Percentiles rank a stretch among this genome's conserved stretches.
Evolutionary conservation across 1,140 invertebrate genomes (phyloP).

Genomic region (Drosophila baimaii): DNA sequence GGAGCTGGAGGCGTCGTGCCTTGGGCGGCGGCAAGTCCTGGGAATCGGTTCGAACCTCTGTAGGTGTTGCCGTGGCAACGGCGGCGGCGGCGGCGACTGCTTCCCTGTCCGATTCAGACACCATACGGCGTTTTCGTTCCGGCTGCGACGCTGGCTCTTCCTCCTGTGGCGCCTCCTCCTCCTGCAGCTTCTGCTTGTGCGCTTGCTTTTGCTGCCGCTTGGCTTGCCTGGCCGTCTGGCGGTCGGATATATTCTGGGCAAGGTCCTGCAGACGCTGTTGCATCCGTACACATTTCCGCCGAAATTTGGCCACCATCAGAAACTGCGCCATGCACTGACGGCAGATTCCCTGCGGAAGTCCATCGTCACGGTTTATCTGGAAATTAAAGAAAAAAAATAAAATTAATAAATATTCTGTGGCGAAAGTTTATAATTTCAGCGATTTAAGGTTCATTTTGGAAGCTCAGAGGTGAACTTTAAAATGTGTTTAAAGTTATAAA

Average conservation of each 20-base stretch:
- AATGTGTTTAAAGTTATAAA: neutral
- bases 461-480: neutral
- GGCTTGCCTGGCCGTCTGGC: conserved; percentile 25
- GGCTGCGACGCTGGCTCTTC: conserved; percentile 9
- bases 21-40: conserved; percentile 24
- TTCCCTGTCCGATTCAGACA: conserved; percentile 22
- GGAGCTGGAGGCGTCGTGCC: conserved; percentile 14
- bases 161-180: neutral
- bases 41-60: conserved; percentile 17
- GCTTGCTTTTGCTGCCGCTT: conserved; percentile 27
- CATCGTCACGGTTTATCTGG: conserved; percentile 74
- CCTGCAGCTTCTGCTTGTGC: too few species aligned
- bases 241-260: conserved; percentile 53
- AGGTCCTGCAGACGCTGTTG: conserved; percentile 65
- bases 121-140: conserved; percentile 55
- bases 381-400: conserved; percentile 15
- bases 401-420: conserved; percentile 10
- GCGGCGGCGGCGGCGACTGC: neutral
- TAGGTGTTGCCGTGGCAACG: neutral
- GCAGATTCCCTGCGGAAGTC: conserved; percentile 77
- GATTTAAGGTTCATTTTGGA: too few species aligned
- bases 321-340: conserved; percentile 78
- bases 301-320: conserved; percentile 79
- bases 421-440: too few species aligned
- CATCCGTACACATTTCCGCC: conserved; percentile 71